Conservation (phyloP, 2,888 invertebrate genomes). For the Ormyrus nitidulus region DNA sequence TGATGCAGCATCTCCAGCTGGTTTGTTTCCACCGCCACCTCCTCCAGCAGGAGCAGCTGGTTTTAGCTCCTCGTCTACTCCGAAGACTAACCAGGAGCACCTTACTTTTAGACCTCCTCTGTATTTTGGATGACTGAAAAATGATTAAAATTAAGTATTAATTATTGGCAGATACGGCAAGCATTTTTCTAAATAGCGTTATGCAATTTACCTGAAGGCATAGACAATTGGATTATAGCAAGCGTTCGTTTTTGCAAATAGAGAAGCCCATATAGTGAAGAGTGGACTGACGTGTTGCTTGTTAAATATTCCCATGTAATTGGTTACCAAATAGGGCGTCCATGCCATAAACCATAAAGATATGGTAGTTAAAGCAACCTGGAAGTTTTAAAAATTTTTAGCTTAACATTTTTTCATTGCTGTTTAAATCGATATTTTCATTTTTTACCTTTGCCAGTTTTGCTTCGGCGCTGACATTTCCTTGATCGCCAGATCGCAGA, state of each 20-base stretch:
- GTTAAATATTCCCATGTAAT: constrained; percentile 88
- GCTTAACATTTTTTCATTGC: too few species aligned
- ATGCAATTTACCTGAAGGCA: constrained; percentile 74
- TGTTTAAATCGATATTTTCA: neutral
- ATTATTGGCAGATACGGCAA: neutral
- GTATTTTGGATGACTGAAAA: constrained; percentile 86
- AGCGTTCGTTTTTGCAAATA: constrained; percentile 83
- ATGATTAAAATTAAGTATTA: neutral
- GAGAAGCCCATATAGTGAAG: constrained; percentile 91
- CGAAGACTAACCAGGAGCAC: constrained; percentile 85
- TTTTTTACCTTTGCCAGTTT: constrained; percentile 85
- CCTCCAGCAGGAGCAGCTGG: constrained; percentile 14
- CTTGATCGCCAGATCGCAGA: constrained; percentile 84
- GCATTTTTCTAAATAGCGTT: neutral
- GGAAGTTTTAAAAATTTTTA: neutral
- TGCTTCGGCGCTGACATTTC: constrained; percentile 88
- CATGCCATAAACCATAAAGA: constrained; percentile 82
- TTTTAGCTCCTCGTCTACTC: constrained; percentile 79
- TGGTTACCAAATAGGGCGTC: constrained; percentile 83
- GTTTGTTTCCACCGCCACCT: neutral
- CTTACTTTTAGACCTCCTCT: constrained; percentile 85
- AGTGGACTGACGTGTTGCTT: constrained; percentile 85
- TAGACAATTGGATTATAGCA: constrained; percentile 79
- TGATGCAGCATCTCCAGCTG: constrained; percentile 14
- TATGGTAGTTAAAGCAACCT: constrained; percentile 81